phyloP scores from a whole-genome alignment of 2,113 vertebrate species.

The Brachirus orientalis region DNA sequence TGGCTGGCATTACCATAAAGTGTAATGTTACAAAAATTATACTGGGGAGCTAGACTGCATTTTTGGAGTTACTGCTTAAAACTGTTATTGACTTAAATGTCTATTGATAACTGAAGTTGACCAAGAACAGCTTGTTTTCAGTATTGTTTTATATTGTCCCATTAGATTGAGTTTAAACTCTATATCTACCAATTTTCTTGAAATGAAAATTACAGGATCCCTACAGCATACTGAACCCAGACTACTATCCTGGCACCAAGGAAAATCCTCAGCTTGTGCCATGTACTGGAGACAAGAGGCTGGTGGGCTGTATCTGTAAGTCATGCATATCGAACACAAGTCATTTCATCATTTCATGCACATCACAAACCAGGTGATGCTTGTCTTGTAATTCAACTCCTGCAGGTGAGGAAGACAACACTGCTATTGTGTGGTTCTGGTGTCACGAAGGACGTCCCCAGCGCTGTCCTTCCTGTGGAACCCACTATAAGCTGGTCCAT shows the following conservation, averaged over 20 bases:
- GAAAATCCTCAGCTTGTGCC: slow-evolving; percentile 80
- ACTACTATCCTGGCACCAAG: slow-evolving; percentile 70
- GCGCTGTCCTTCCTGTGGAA: slow-evolving; percentile 76
- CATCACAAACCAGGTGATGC: not conserved
- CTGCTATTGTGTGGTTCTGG: slow-evolving; percentile 77
- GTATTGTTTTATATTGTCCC: no score
- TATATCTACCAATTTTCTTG: not conserved
- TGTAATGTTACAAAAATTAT: no score
- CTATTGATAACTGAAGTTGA: no score
- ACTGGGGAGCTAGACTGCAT: no score
- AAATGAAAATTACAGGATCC: slow-evolving; percentile 67
- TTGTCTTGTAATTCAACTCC: not conserved
- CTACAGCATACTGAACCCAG: slow-evolving; percentile 72
- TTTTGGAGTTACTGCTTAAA: no score
- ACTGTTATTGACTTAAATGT: no score
- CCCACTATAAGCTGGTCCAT: slow-evolving; percentile 72
- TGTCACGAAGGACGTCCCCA: slow-evolving; percentile 75
- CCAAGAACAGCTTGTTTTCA: no score
- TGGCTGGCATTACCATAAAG: no score
- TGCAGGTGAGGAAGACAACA: slow-evolving; percentile 78
- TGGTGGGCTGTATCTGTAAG: slow-evolving; percentile 80
- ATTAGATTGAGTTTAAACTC: no score
- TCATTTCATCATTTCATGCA: not conserved
- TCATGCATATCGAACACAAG: not conserved
- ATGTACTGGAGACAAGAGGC: slow-evolving; percentile 67